phyloP scores from a whole-genome alignment of 2,113 vertebrate species.

The Rhynchomys soricoides region DNA sequence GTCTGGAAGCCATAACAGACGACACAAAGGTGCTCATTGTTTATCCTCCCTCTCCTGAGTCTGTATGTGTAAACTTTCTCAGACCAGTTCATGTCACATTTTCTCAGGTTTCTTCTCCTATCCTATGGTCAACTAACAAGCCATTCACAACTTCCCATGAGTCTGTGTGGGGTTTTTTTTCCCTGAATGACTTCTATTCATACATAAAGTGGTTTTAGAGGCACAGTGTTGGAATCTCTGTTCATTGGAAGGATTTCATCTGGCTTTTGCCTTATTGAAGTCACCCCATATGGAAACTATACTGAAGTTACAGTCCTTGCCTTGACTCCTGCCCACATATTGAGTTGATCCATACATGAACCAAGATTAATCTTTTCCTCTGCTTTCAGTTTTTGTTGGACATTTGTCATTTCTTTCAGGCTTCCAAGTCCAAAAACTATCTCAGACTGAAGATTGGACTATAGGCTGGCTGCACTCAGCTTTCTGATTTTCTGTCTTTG shows the following conservation, averaged over 20 bases:
- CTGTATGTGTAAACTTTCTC: neutral
- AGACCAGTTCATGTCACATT: neutral
- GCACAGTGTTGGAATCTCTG: neutral
- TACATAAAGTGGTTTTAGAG: neutral
- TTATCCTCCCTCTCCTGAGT: neutral
- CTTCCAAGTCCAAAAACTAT: neutral
- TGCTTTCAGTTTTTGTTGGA: neutral
- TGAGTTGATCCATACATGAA: neutral
- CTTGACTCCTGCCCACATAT: neutral
- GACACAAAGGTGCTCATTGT: neutral
- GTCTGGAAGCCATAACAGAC: neutral
- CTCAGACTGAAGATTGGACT: neutral
- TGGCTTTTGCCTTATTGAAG: neutral
- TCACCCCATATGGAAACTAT: neutral
- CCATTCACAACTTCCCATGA: neutral
- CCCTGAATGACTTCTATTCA: neutral
- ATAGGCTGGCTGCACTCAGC: neutral
- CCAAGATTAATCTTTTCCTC: neutral
- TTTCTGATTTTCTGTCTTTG: slow-evolving; percentile 2
- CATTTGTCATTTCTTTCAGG: neutral
- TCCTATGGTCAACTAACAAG: neutral
- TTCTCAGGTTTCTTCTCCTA: slow-evolving; percentile 32
- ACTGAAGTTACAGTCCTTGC: neutral
- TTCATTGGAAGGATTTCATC: neutral
- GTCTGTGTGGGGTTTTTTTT: neutral